Percentiles rank a stretch among this genome's conserved stretches.
These are phyloP conservation scores for Calliphora vicina DNA, from an alignment of 1,140 invertebrate species.

Conservation along the genomic window DNA sequence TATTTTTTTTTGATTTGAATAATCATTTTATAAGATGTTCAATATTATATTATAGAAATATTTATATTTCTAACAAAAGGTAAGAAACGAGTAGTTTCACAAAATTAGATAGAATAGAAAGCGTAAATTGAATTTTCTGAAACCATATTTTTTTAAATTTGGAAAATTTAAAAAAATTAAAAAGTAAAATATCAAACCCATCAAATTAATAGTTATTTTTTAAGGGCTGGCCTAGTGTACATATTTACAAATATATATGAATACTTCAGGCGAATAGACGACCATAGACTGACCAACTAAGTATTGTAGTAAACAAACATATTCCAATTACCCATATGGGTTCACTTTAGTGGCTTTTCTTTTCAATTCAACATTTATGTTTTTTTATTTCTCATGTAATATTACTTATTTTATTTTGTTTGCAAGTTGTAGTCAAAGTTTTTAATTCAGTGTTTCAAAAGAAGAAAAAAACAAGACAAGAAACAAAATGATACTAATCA, in stretches of 20 bases:
- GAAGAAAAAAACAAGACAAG: background rate
- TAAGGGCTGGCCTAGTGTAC: too few species aligned
- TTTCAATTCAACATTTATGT: background rate
- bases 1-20: too few species aligned
- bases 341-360: background rate
- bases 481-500: constrained; percentile 31
- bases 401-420: constrained; percentile 15
- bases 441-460: constrained; percentile 14
- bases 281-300: background rate
- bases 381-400: background rate
- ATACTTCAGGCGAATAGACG: background rate
- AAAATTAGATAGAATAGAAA: too few species aligned
- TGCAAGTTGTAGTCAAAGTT: constrained; percentile 23
- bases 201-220: too few species aligned
- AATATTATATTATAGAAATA: too few species aligned
- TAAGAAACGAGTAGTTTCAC: too few species aligned
- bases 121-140: too few species aligned
- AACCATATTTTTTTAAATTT: too few species aligned
- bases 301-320: background rate
- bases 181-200: too few species aligned
- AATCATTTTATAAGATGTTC: too few species aligned
- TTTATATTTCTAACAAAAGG: too few species aligned
- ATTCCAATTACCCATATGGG: constrained; percentile 29
- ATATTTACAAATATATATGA: background rate
- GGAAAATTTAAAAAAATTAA: too few species aligned